A percentile compares a stretch with the other conserved stretches of the same genome.
These are phyloP conservation scores for Pseudorhombus dupliciocellatus DNA, from an alignment of 2,113 vertebrate genomes.

Conservation along the genomic window DNA sequence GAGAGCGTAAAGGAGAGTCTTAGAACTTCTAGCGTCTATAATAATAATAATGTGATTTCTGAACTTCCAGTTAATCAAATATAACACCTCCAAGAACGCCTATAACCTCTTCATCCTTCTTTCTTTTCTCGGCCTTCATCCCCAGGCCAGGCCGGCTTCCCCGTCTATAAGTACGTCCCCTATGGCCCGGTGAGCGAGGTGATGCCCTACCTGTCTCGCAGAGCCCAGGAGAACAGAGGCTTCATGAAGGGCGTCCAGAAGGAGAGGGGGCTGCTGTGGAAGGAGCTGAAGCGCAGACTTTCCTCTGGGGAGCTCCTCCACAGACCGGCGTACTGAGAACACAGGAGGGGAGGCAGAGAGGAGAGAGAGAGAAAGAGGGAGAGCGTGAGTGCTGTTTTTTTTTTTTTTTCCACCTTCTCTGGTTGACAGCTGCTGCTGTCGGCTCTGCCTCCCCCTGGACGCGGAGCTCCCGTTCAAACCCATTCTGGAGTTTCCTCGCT, in stretches of 20 bases:
- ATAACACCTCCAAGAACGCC: too few relatives aligned
- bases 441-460: constrained; percentile 13
- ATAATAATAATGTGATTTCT: too few relatives aligned
- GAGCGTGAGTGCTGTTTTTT: constrained; percentile 22
- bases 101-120: neutral
- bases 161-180: constrained; percentile 94
- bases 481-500: constrained; percentile 29
- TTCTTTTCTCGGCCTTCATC: neutral
- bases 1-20: too few relatives aligned
- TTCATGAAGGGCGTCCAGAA: constrained; percentile 84
- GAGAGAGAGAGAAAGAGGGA: constrained; percentile 13
- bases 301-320: constrained; percentile 79
- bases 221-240: constrained; percentile 91
- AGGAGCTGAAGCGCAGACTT: constrained; percentile 84
- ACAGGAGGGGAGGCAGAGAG: constrained; percentile 28
- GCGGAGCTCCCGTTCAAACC: constrained; percentile 1
- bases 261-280: constrained; percentile 88
- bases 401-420: constrained; percentile 18
- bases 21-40: too few relatives aligned
- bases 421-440: constrained; percentile 42
- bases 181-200: constrained; percentile 91
- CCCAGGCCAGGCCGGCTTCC: constrained; percentile 90
- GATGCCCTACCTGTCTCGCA: constrained; percentile 92
- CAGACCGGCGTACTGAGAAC: constrained; percentile 66
- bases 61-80: too few relatives aligned